Percentiles rank a stretch among this genome's conserved stretches.
phyloP scores from a whole-genome alignment of 2,797 vertebrate genomes.

The Phylloscopus collybita region DNA sequence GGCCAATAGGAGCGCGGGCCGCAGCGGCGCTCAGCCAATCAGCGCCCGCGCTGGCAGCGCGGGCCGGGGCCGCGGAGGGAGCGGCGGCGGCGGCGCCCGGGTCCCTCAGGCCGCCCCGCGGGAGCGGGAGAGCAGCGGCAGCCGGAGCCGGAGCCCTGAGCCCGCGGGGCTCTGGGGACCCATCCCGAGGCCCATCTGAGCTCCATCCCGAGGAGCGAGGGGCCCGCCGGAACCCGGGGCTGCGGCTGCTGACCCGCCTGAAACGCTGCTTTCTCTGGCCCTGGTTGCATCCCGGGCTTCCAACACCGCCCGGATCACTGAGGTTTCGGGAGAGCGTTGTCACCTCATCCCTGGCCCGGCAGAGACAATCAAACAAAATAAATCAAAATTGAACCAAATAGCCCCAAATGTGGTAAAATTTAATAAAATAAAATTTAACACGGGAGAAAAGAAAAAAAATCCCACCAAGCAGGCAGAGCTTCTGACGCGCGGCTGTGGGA shows the following conservation, averaged over 20 bases:
- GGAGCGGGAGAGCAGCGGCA: too few species aligned
- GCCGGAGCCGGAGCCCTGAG: too few species aligned
- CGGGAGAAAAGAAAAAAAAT: rapidly evolving
- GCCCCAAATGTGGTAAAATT: background rate
- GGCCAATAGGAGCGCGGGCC: background rate
- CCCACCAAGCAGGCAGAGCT: too few species aligned
- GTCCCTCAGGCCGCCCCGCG: rapidly evolving
- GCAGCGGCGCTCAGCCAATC: background rate
- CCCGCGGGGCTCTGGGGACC: too few species aligned
- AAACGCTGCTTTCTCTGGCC: background rate
- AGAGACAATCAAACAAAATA: background rate
- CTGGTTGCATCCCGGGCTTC: background rate
- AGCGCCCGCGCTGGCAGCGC: background rate
- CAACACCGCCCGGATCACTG: rapidly evolving
- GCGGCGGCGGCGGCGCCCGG: rapidly evolving
- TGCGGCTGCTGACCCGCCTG: background rate
- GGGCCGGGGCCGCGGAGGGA: background rate
- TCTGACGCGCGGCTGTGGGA: too few species aligned
- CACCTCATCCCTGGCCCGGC: background rate
- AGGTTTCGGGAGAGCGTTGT: background rate
- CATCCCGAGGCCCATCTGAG: background rate
- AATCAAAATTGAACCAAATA: background rate
- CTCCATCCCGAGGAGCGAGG: background rate
- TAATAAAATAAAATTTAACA: background rate
- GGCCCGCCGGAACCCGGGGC: too few species aligned